A percentile compares a stretch with the other conserved stretches of the same genome.
These are phyloP conservation scores for Glyptemys insculpta DNA, from an alignment of 2,797 vertebrate genomes.

Conservation along the genomic window DNA sequence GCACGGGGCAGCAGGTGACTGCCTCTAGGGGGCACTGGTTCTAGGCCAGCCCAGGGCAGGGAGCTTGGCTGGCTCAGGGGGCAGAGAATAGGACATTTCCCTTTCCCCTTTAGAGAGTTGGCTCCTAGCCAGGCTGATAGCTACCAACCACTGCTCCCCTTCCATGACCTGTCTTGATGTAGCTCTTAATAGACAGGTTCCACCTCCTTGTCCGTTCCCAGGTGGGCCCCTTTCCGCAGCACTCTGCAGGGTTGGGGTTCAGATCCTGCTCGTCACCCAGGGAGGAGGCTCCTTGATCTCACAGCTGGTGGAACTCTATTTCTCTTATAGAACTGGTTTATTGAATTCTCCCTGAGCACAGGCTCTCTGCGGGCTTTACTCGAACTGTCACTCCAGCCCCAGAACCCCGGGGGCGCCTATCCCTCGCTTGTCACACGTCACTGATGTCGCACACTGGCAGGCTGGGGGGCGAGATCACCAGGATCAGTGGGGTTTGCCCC, in stretches of 20 bases:
- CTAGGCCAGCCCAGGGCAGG: fast-evolving
- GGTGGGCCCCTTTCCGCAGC: background rate
- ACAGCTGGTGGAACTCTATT: background rate
- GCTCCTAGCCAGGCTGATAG: background rate
- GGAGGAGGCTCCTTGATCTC: background rate
- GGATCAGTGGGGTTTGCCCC: background rate
- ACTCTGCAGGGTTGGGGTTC: background rate
- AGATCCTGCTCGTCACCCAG: background rate
- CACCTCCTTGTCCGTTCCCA: background rate
- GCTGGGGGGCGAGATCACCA: no score
- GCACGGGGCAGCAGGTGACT: background rate
- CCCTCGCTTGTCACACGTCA: background rate
- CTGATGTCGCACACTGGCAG: background rate
- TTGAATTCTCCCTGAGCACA: background rate
- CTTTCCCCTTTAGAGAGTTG: background rate
- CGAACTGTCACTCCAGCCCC: background rate
- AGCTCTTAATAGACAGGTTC: background rate
- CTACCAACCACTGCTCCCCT: background rate
- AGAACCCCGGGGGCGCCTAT: background rate
- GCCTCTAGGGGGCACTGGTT: background rate
- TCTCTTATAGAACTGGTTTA: background rate
- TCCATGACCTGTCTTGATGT: background rate
- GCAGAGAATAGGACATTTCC: background rate
- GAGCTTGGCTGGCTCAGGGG: background rate
- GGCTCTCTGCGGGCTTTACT: background rate